phyloP scores from a whole-genome alignment of 2,113 vertebrate genomes.

The Choloepus hoffmanni region DNA sequence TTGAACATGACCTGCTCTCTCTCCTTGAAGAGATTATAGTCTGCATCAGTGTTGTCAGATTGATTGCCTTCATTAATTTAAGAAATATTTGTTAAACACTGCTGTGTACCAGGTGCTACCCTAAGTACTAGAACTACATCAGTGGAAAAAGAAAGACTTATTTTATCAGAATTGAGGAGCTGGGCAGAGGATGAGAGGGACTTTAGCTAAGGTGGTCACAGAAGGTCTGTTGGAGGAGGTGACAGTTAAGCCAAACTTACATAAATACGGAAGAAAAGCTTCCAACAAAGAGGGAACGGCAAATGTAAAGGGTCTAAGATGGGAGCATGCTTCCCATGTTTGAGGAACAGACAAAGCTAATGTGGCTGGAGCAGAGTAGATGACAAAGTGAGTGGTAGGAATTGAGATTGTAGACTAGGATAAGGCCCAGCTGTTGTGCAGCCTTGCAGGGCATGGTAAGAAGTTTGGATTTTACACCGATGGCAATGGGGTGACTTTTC shows the following conservation, averaged over 20 bases:
- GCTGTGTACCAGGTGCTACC: neutral
- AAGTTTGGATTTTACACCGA: neutral
- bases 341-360: slow-evolving; percentile 2
- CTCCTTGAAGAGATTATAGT: neutral
- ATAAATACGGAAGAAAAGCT: neutral
- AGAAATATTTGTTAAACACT: neutral
- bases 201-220: neutral
- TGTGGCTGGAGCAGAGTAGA: neutral
- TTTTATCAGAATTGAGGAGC: neutral
- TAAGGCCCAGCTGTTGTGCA: neutral
- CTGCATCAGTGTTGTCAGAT: neutral
- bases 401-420: neutral
- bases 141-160: neutral
- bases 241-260: neutral
- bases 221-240: neutral
- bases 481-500: neutral
- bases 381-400: neutral
- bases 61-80: neutral
- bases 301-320: neutral
- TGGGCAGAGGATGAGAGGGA: neutral
- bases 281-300: neutral
- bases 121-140: neutral
- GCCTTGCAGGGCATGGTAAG: neutral
- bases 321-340: neutral
- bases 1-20: neutral